A percentile compares a stretch with the other conserved stretches of the same genome.
phyloP scores from a whole-genome alignment of 92 coral and sea anemone genomes.

The Palythoa grandis region DNA sequence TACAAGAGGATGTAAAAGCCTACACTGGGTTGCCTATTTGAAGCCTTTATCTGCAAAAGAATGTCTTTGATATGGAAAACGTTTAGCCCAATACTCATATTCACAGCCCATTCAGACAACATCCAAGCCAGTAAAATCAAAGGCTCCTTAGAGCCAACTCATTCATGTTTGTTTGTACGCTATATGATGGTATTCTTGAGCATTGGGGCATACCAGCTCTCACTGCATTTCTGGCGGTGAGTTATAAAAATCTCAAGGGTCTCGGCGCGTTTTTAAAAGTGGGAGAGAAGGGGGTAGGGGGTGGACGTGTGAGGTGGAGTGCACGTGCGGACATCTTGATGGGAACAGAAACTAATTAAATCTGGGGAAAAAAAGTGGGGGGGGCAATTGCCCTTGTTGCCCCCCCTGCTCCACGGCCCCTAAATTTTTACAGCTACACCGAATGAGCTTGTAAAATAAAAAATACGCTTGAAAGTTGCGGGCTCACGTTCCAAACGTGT shows the following conservation, averaged over 20 bases:
- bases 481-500: background rate
- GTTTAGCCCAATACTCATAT: background rate
- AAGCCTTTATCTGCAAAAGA: background rate
- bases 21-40: background rate
- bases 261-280: too few relatives aligned
- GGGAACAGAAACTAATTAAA: slow-evolving; percentile 28
- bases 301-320: slow-evolving; percentile 1
- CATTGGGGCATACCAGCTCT: too few relatives aligned
- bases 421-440: background rate
- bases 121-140: background rate
- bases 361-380: slow-evolving; percentile 12
- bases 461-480: slow-evolving; percentile 18
- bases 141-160: background rate
- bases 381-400: slow-evolving; percentile 8
- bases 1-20: background rate
- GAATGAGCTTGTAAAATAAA: background rate
- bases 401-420: slow-evolving; percentile 1
- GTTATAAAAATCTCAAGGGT: too few relatives aligned
- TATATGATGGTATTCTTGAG: background rate
- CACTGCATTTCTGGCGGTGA: too few relatives aligned
- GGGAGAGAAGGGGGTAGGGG: background rate
- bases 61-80: background rate
- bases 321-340: slow-evolving; percentile 14
- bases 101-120: background rate
- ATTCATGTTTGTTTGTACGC: slow-evolving; percentile 5